Base-by-base conservation (phyloP, 2,797 vertebrate species). In the Rachycentron canadum region DNA sequence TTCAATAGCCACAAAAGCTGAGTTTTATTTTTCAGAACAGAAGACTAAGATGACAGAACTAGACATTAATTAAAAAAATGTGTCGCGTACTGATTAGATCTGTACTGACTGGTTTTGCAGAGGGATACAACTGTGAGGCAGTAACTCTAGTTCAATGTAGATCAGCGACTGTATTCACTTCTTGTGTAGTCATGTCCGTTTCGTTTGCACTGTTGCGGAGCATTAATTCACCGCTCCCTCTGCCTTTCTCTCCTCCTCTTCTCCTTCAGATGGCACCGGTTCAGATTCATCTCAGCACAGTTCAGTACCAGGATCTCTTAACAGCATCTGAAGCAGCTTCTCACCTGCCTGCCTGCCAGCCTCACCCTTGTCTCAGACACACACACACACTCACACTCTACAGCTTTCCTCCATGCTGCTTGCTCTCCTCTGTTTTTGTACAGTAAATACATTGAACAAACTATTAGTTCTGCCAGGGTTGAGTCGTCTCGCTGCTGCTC, bases 211-310 rank as follows among this genome's bases (percentile, higher is more conserved):
- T 40, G n/a, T 61, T n/a, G 40, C 4, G 25, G n/a, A 43, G 25
- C 30, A 47, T 36, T 11, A 19, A 6, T 17, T 28, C 17, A 16
- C 10, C 9, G 8, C 19, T 60, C 47, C 11, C 75, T 65, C 41
- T 13, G 2, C 5, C 17, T 10, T 3, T 64, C 10, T 40, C 32
- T 43, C 19, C 45, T 69, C 21, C 32, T 12, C 45, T 52, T 36
- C 21, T 76, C 40, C 50, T 63, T 64, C 83, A 94, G 94, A 94
- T 87, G 92, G 91, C 66, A 81, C 89, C 65, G 87, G 91, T 34
- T 93, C 94, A 57, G 93, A 94, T 53, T 93, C 93, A 34, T 94
- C 93, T 83, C 94, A 93, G 32, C 92, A 93, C 79, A 93, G 93
- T 76, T 94, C 94, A 83, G 86, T 92, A 86, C 92, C 91, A 26